A percentile compares a stretch with the other conserved stretches of the same genome.
Evolutionary conservation across 53 echinoderm and acorn worm species (phyloP).

Genomic region (Glandiceps talaboti): DNA sequence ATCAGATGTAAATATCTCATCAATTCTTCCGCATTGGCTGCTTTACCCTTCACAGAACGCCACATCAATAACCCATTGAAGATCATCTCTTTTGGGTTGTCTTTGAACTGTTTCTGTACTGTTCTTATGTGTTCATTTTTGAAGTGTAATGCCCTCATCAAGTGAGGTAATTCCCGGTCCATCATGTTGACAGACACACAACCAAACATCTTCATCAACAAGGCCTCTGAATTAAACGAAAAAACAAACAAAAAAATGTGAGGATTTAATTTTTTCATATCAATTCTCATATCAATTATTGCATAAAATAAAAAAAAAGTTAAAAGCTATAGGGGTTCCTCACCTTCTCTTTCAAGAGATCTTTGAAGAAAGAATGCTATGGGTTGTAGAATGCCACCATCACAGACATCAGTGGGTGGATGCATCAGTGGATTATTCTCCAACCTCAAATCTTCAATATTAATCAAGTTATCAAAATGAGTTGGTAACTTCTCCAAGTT

Average conservation of each 20-base stretch:
- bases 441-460: constrained; percentile 43
- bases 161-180: constrained; percentile 71
- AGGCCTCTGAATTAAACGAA: constrained; percentile 36
- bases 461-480: constrained; percentile 47
- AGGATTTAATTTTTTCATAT: no score
- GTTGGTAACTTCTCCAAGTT: constrained; percentile 39
- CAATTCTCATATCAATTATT: no score
- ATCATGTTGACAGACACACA: constrained; percentile 77
- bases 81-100: constrained; percentile 54
- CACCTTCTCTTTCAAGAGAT: constrained; percentile 77
- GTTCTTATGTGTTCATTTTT: constrained; percentile 48
- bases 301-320: no score
- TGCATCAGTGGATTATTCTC: constrained; percentile 61
- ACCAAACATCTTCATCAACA: constrained; percentile 65
- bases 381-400: constrained; percentile 85
- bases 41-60: constrained; percentile 36
- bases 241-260: no score
- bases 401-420: constrained; percentile 82
- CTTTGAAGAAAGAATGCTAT: constrained; percentile 63
- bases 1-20: constrained; percentile 69
- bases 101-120: constrained; percentile 50
- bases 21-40: constrained; percentile 58
- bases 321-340: no score
- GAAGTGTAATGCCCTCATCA: constrained; percentile 96
- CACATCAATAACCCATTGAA: constrained; percentile 46